These are phyloP conservation scores for Leucoma salicis DNA, from an alignment of 2,888 invertebrate genomes.

Conservation along the genomic window DNA sequence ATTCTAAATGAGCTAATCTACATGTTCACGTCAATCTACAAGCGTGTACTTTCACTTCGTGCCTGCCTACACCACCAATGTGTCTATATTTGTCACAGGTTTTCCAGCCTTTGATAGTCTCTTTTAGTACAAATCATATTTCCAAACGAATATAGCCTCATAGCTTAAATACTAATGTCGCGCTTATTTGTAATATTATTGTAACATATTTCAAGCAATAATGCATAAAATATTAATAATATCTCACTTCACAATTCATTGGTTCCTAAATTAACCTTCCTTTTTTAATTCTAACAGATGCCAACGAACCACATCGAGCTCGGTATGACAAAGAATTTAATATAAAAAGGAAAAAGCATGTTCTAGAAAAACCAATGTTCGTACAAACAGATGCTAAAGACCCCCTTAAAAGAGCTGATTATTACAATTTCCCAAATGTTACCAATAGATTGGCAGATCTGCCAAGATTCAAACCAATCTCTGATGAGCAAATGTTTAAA, in stretches of 20 bases:
- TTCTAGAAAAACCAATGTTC: constrained; percentile 68
- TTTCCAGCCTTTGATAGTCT: too few relatives aligned
- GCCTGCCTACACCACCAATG: too few relatives aligned
- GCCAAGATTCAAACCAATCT: constrained; percentile 70
- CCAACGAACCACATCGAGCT: constrained; percentile 76
- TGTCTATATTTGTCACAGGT: too few relatives aligned
- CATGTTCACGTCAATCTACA: too few relatives aligned
- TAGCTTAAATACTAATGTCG: too few relatives aligned
- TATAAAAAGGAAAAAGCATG: constrained; percentile 40
- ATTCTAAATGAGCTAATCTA: too few relatives aligned
- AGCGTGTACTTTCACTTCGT: too few relatives aligned
- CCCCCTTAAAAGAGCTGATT: constrained; percentile 49
- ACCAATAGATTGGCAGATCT: constrained; percentile 45
- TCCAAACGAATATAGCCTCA: too few relatives aligned
- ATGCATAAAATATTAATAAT: too few relatives aligned
- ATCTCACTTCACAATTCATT: constrained; percentile 22
- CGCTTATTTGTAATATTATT: too few relatives aligned
- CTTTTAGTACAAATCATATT: too few relatives aligned
- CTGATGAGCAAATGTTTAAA: constrained; percentile 68
- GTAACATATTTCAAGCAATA: too few relatives aligned
- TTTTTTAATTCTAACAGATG: constrained; percentile 67
- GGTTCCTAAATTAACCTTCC: constrained; percentile 38
- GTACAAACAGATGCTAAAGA: constrained; percentile 54
- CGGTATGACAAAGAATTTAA: constrained; percentile 45
- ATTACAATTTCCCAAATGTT: constrained; percentile 52